phyloP scores from a whole-genome alignment of 2,888 invertebrate species.

The Napeogenes sylphis region DNA sequence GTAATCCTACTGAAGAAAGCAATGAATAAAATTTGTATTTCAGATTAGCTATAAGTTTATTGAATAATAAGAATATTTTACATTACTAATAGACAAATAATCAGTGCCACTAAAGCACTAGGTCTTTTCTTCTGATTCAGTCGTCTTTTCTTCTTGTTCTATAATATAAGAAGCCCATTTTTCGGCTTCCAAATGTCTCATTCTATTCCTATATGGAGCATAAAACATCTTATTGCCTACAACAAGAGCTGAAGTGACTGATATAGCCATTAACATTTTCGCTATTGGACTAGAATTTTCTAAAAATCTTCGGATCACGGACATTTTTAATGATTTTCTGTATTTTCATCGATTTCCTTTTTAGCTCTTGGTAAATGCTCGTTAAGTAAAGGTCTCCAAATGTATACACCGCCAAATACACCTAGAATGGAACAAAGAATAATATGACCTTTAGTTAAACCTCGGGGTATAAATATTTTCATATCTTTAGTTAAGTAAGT shows the following conservation, averaged over 20 bases:
- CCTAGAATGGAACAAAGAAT: constrained; percentile 62
- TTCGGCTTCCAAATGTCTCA: constrained; percentile 51
- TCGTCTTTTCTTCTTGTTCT: constrained; percentile 54
- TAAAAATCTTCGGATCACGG: constrained; percentile 41
- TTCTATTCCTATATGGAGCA: constrained; percentile 45
- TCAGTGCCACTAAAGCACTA: too few species aligned
- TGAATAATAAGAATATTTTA: not conserved
- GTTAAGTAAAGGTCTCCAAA: constrained; percentile 71
- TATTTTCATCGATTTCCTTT: constrained; percentile 30
- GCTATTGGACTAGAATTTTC: constrained; percentile 50
- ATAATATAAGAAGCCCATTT: constrained; percentile 61
- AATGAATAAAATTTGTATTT: too few species aligned
- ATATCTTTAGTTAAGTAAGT: constrained; percentile 36
- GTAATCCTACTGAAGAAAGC: too few species aligned
- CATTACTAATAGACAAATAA: not conserved
- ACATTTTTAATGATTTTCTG: constrained; percentile 42
- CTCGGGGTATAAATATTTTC: constrained; percentile 63
- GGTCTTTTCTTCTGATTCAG: constrained; percentile 21
- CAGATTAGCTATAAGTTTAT: too few species aligned
- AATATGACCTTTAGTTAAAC: constrained; percentile 61
- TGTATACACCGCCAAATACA: constrained; percentile 66
- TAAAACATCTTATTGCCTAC: constrained; percentile 48
- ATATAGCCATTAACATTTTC: constrained; percentile 60
- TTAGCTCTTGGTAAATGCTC: constrained; percentile 45
- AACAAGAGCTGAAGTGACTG: constrained; percentile 51